phyloP scores from a whole-genome alignment of 2,888 invertebrate genomes.

The Xestoiulus laeticollis region DNA sequence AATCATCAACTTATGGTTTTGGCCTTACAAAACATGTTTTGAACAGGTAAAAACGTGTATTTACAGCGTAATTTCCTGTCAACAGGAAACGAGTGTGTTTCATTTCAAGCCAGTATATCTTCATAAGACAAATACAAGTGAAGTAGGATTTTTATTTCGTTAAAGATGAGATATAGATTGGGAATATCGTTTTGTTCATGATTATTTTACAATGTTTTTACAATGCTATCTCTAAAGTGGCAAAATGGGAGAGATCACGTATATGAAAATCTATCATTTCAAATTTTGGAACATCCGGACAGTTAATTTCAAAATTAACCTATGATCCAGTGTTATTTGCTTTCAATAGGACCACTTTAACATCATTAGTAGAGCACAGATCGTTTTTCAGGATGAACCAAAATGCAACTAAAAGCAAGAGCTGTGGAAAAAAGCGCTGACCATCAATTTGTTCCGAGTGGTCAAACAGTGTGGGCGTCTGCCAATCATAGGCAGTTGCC shows the following conservation, averaged over 20 bases:
- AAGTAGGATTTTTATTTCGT: no score
- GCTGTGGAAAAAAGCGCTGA: not conserved
- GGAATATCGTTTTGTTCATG: no score
- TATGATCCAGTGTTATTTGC: no score
- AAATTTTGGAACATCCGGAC: no score
- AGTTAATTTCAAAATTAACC: no score
- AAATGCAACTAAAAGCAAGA: not conserved
- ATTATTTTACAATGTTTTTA: no score
- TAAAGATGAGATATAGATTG: no score
- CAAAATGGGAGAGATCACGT: no score
- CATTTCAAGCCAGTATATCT: not conserved
- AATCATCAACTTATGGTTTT: not conserved
- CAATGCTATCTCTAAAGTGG: no score
- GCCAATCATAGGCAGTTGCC: constrained; percentile 10
- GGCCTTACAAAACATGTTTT: not conserved
- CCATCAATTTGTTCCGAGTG: constrained; percentile 24
- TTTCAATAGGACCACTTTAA: no score
- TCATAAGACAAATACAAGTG: no score
- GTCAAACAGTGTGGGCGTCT: not conserved
- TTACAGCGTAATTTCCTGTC: not conserved
- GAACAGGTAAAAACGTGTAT: not conserved
- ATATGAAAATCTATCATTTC: no score
- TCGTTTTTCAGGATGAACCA: not conserved
- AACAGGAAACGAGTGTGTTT: not conserved
- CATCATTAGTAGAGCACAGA: not conserved